A percentile compares a stretch with the other conserved stretches of the same genome.
These are phyloP conservation scores for Malacoctenus gilli DNA, from an alignment of 2,797 vertebrate genomes.

Conservation along the genomic window DNA sequence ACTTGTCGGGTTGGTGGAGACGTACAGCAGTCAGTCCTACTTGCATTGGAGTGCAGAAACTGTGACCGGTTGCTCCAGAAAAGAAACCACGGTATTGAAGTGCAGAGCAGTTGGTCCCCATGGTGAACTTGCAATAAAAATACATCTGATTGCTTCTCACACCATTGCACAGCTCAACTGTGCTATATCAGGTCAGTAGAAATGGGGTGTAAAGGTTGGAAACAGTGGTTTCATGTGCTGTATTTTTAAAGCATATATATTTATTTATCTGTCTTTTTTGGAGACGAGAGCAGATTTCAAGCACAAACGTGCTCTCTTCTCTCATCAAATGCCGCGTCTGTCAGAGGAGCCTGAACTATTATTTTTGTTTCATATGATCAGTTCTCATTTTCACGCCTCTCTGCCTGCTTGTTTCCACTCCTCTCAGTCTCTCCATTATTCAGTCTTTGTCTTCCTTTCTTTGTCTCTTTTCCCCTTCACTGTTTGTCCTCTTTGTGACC, in stretches of 20 bases:
- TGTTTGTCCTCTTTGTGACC: constrained; percentile 50
- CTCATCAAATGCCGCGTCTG: constrained; percentile 21
- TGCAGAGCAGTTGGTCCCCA: too few relatives aligned
- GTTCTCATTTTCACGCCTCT: constrained; percentile 40
- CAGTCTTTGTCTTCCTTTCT: constrained; percentile 28
- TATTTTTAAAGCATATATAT: too few relatives aligned
- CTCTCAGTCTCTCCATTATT: constrained; percentile 41
- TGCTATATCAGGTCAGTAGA: constrained; percentile 4
- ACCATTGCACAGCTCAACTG: constrained; percentile 1
- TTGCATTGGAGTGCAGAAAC: too few relatives aligned
- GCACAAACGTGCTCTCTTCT: constrained; percentile 35
- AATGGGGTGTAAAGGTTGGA: not conserved
- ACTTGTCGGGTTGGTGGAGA: too few relatives aligned
- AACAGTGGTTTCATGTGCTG: constrained; percentile 13
- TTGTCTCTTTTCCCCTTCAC: constrained; percentile 31
- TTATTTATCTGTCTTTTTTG: too few relatives aligned
- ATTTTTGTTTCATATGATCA: constrained; percentile 35
- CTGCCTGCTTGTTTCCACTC: constrained; percentile 22
- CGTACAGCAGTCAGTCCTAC: too few relatives aligned
- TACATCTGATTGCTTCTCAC: not conserved
- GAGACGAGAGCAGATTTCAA: too few relatives aligned
- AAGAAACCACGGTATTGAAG: too few relatives aligned
- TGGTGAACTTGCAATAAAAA: too few relatives aligned
- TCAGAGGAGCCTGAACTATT: constrained; percentile 28
- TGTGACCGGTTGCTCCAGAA: too few relatives aligned